Conservation (phyloP, 2,797 vertebrate genomes). For the Synanceia verrucosa region DNA sequence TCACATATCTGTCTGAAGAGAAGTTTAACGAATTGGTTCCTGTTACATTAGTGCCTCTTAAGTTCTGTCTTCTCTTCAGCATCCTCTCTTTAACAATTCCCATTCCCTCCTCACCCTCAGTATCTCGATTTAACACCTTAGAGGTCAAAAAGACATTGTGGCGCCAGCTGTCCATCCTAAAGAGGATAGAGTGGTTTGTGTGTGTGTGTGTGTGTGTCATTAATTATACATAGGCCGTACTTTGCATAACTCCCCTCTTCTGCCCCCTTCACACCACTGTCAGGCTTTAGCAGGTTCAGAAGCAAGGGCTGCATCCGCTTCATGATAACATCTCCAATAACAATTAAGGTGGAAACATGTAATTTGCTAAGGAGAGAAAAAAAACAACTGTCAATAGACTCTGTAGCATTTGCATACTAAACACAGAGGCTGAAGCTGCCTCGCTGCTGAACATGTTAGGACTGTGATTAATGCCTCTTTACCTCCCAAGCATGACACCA, state of each 20-base stretch:
- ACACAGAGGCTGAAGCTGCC: constrained; percentile 30
- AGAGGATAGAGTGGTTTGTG: constrained; percentile 42
- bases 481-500: background rate
- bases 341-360: constrained; percentile 85
- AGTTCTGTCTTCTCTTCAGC: constrained; percentile 1
- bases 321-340: constrained; percentile 86
- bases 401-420: constrained; percentile 80
- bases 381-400: constrained; percentile 75
- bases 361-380: constrained; percentile 73
- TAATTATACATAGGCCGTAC: constrained; percentile 79
- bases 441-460: background rate
- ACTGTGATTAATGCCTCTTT: background rate
- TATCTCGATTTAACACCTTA: constrained; percentile 67
- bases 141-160: constrained; percentile 73
- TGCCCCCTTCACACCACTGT: constrained; percentile 69
- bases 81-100: constrained; percentile 39
- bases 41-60: background rate
- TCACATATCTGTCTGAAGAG: background rate
- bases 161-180: constrained; percentile 76
- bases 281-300: constrained; percentile 75
- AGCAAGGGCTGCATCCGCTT: constrained; percentile 74
- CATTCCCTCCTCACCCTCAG: constrained; percentile 42
- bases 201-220: constrained; percentile 44
- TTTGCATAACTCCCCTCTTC: constrained; percentile 73
- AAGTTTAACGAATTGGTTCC: background rate